Percentiles rank a stretch among this genome's conserved stretches.
Conservation (phyloP, 2,888 invertebrate species). For the Mylabris sibirica region DNA sequence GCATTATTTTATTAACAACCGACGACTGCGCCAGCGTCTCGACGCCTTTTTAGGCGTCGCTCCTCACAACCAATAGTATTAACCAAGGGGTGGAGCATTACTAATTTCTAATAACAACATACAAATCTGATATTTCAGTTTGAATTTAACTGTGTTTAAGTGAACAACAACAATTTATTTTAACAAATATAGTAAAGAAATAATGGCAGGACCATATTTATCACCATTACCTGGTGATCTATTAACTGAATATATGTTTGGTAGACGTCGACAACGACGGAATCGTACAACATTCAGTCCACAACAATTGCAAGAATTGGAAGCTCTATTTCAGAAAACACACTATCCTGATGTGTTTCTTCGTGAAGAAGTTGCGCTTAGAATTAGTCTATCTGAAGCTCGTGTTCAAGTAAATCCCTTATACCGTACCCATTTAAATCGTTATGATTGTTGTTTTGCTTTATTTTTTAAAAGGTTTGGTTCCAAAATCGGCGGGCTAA, state of each 20-base stretch:
- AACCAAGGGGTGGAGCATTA: constrained; percentile 57
- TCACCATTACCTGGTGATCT: constrained; percentile 87
- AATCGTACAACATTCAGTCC: constrained; percentile 95
- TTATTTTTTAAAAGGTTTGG: constrained; percentile 74
- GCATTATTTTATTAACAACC: constrained; percentile 52
- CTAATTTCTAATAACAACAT: constrained; percentile 49
- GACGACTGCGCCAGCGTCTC: constrained; percentile 56
- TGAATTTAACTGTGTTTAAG: constrained; percentile 46
- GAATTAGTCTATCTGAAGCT: constrained; percentile 91
- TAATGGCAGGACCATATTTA: constrained; percentile 86
- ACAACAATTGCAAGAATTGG: constrained; percentile 89
- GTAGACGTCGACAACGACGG: constrained; percentile 84
- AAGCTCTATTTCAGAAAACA: constrained; percentile 91
- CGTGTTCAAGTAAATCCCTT: constrained; percentile 79
- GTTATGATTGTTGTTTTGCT: background rate
- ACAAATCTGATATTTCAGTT: constrained; percentile 47
- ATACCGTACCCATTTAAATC: background rate
- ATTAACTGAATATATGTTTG: constrained; percentile 93
- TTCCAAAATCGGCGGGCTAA: constrained; percentile 91
- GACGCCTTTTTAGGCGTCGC: constrained; percentile 57
- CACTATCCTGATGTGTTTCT: constrained; percentile 92
- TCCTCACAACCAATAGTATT: constrained; percentile 53
- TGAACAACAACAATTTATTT: constrained; percentile 18
- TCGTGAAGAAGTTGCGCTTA: constrained; percentile 88
- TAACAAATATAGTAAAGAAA: background rate